A percentile compares a stretch with the other conserved stretches of the same genome.
These are phyloP conservation scores for Hiodon alosoides DNA, from an alignment of 2,113 vertebrate genomes.

Conservation along the genomic window DNA sequence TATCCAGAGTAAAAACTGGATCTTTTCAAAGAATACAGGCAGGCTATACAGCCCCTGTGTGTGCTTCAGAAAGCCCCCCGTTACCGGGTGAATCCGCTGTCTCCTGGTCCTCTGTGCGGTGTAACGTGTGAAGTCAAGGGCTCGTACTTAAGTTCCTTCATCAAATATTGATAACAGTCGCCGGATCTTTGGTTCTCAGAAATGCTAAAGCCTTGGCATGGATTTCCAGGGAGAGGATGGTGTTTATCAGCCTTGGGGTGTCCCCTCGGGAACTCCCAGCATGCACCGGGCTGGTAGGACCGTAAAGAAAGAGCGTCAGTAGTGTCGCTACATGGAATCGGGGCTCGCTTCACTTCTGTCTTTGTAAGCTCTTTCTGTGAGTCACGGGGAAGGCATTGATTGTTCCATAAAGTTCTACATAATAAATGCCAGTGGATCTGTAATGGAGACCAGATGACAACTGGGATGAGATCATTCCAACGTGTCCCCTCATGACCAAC, in stretches of 20 bases:
- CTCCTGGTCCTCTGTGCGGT: background rate
- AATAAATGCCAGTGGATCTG: constrained; percentile 22
- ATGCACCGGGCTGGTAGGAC: constrained; percentile 2
- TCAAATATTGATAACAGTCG: background rate
- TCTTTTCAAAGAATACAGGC: background rate
- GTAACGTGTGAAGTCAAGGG: background rate
- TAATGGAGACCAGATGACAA: constrained; percentile 23
- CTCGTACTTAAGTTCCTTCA: background rate
- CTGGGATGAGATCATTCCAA: constrained; percentile 31
- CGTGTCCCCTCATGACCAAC: constrained; percentile 28
- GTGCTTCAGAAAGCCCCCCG: background rate
- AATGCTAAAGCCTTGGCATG: background rate
- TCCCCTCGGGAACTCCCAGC: constrained; percentile 5
- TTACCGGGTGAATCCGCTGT: background rate
- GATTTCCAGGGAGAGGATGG: background rate
- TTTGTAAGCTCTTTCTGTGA: constrained; percentile 12
- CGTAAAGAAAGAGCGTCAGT: background rate
- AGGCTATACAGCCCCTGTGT: background rate
- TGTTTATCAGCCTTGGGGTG: background rate
- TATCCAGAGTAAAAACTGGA: background rate
- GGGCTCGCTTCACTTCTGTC: background rate
- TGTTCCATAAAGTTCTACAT: constrained; percentile 9
- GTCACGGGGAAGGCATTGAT: constrained; percentile 12
- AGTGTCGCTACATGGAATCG: background rate
- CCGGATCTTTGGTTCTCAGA: background rate